Evolutionary conservation across 2,888 invertebrate species (phyloP), one percentile per base, ranked within the genome.

Genomic region (Aspidapion aeneum): DNA sequence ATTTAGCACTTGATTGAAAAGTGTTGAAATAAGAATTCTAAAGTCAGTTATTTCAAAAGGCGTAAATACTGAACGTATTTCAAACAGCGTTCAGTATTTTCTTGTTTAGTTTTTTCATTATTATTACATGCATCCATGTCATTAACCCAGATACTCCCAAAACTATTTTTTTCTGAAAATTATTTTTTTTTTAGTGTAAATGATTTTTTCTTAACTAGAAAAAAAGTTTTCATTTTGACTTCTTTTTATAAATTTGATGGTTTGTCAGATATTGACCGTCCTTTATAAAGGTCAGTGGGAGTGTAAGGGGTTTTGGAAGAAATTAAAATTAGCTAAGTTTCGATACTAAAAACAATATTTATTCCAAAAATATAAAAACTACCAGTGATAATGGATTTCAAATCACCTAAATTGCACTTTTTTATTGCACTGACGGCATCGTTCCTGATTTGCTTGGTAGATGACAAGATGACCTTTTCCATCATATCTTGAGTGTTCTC

Each of bases 1-100:
- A 9, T 48, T 12, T 9, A 56, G 16, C 18, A 60, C n/a, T 16
- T 60, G 60, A 18, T 48, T 60, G 20, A 60, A 21, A 60, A 60
- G 19, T 21, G 60, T 20, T 2, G 2, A 17, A n/a, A 57, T 55
- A 2, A 21, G 5, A 9, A 16, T 19, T 7, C 16, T 21, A 18
- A 18, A 57, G 7, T 57, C 22, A 9, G 54, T 18, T 55, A 60
- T 35, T 57, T 57, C 22, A n/a, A 12, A n/a, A 9, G 49, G 49
- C 9, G 49, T 48, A 12, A n/a, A n/a, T 12, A 48, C 9, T n/a
- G n/a, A n/a, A n/a, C n/a, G n/a, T n/a, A n/a, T n/a, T n/a, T n/a
- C n/a, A n/a, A 12, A n/a, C n/a, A n/a, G n/a, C n/a, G n/a, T n/a
- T n/a, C n/a, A n/a, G n/a, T n/a, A n/a, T n/a, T n/a, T n/a, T n/a